phyloP scores from a whole-genome alignment of 2,113 vertebrate species.

The Colinus virginianus region DNA sequence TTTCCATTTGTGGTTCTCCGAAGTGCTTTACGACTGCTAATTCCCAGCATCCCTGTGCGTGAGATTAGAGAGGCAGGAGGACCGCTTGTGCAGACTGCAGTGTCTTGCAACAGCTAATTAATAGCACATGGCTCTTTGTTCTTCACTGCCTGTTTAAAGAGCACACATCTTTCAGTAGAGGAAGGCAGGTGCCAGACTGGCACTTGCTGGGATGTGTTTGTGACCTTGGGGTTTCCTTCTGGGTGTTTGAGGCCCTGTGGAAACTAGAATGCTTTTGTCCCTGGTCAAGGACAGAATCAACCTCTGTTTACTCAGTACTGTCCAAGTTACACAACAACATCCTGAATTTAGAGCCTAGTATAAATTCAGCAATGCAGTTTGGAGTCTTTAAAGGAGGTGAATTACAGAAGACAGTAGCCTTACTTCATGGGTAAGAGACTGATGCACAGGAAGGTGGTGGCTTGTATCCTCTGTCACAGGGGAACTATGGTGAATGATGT shows the following conservation, averaged over 20 bases:
- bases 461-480: neutral
- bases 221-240: neutral
- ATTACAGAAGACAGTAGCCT: neutral
- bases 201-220: neutral
- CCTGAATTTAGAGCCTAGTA: neutral
- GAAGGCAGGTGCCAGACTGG: neutral
- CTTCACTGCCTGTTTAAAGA: no score
- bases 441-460: neutral
- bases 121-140: neutral
- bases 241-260: neutral
- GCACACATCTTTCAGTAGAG: accelerated
- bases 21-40: constrained; percentile 22
- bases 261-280: neutral
- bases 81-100: neutral
- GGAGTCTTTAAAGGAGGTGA: neutral
- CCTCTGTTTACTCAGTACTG: neutral
- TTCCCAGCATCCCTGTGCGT: neutral
- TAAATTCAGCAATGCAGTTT: neutral
- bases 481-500: neutral
- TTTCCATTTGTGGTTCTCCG: constrained; percentile 44
- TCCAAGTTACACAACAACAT: neutral
- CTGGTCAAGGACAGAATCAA: neutral
- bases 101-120: neutral
- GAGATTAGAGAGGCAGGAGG: neutral
- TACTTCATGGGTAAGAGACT: neutral